Percentiles rank a stretch among this genome's conserved stretches.
Evolutionary conservation across 2,888 invertebrate genomes (phyloP).

Genomic region (Alentia gelatinosa): DNA sequence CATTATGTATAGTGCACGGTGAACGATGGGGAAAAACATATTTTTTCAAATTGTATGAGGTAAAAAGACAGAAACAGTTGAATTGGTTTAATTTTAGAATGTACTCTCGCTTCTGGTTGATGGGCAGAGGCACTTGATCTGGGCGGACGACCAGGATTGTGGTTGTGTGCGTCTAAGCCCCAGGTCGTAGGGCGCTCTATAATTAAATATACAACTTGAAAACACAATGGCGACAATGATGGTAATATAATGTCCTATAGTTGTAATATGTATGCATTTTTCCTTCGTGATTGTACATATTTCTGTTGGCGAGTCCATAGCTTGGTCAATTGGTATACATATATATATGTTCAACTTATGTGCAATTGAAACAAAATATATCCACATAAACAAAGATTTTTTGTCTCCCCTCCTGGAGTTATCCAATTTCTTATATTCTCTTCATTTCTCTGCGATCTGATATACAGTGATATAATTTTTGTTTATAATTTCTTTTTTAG

Average conservation of each 20-base stretch:
- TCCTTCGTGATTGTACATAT: constrained; percentile 52
- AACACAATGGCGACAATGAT: not conserved
- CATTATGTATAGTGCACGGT: constrained; percentile 3
- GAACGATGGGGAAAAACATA: not conserved
- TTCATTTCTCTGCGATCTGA: not conserved
- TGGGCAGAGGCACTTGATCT: not conserved
- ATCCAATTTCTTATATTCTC: not conserved
- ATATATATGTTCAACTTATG: constrained; percentile 46
- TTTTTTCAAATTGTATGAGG: constrained; percentile 15
- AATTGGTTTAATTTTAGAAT: not conserved
- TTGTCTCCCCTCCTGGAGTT: not conserved
- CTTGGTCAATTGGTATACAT: constrained; percentile 11
- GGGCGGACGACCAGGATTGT: not conserved
- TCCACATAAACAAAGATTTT: not conserved
- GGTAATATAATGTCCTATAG: constrained; percentile 8
- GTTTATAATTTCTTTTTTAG: not conserved
- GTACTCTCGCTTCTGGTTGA: not conserved
- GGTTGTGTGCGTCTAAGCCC: not conserved
- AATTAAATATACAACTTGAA: constrained; percentile 7
- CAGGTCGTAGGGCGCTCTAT: not conserved
- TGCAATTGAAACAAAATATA: constrained; percentile 41
- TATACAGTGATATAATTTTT: not conserved
- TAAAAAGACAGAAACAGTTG: not conserved
- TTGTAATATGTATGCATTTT: constrained; percentile 18
- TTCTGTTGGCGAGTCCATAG: constrained; percentile 39